Evolutionary conservation across 2,797 vertebrate species (phyloP).

Genomic region (Sebastes hopkinsi): DNA sequence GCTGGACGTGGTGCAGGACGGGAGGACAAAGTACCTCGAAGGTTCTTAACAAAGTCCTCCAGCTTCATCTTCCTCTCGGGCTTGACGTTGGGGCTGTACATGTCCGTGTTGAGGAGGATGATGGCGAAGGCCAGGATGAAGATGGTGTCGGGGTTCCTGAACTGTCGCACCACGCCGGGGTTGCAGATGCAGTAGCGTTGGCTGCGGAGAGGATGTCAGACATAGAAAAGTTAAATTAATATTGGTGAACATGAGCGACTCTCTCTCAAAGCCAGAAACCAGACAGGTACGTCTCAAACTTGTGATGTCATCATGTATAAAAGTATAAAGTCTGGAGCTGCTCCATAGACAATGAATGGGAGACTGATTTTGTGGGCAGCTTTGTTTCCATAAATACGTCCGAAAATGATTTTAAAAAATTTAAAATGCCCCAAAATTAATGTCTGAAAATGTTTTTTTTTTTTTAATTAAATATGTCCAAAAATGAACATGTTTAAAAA

Average conservation of each 20-base stretch:
- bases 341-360: too few species aligned
- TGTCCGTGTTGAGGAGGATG: slow-evolving; percentile 98
- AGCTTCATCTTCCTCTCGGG: slow-evolving; percentile 98
- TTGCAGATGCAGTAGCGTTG: slow-evolving; percentile 98
- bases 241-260: too few species aligned
- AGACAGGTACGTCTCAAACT: too few species aligned
- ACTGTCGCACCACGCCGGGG: slow-evolving; percentile 94
- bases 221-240: not conserved
- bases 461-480: too few species aligned
- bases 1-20: not conserved
- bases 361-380: too few species aligned
- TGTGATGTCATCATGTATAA: too few species aligned
- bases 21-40: slow-evolving; percentile 84
- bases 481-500: too few species aligned
- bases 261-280: too few species aligned
- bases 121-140: slow-evolving; percentile 98
- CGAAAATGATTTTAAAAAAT: not conserved
- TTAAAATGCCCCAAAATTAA: too few species aligned
- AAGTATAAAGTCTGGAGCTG: too few species aligned
- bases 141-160: slow-evolving; percentile 97
- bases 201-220: slow-evolving; percentile 68
- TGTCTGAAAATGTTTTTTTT: too few species aligned
- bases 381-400: not conserved
- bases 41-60: slow-evolving; percentile 97
- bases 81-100: slow-evolving; percentile 99